Evolutionary conservation across 2,888 invertebrate genomes (phyloP).

Genomic region (Molorchus minor): DNA sequence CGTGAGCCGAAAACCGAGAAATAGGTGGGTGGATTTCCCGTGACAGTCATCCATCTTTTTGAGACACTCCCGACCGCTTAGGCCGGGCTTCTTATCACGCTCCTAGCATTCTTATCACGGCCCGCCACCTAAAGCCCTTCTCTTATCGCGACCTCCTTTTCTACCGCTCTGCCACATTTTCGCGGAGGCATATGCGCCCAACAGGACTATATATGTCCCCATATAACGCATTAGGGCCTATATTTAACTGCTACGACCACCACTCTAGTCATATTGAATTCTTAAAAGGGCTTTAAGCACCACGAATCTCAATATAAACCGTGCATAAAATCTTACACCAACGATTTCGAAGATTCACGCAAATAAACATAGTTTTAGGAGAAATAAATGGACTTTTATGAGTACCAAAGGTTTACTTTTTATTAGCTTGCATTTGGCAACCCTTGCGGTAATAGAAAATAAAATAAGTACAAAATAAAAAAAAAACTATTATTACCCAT

Average conservation of each 20-base stretch:
- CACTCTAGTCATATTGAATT: conserved; percentile 40
- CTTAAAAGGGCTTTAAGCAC: conserved; percentile 39
- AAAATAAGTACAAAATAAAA: too few species aligned
- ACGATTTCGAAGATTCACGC: too few species aligned
- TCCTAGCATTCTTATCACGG: conserved; percentile 63
- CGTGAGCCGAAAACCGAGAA: conserved; percentile 59
- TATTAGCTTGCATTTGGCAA: too few species aligned
- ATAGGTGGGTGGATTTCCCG: conserved; percentile 63
- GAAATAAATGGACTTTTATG: too few species aligned
- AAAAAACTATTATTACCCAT: too few species aligned
- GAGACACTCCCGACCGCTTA: conserved; percentile 63
- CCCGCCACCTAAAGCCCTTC: conserved; percentile 51
- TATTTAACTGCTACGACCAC: conserved; percentile 47
- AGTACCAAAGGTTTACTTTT: too few species aligned
- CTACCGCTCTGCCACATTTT: conserved; percentile 45
- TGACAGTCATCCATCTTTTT: conserved; percentile 64
- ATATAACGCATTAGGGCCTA: conserved; percentile 50
- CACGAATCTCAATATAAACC: too few species aligned
- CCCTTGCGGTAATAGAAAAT: too few species aligned
- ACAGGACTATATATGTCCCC: conserved; percentile 50
- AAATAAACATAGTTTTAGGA: too few species aligned
- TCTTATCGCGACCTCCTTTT: conserved; percentile 61
- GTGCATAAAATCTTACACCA: too few species aligned
- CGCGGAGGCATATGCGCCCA: conserved; percentile 45
- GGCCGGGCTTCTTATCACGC: conserved; percentile 58